Percentiles rank a stretch among this genome's conserved stretches.
phyloP scores from a whole-genome alignment of 2,113 vertebrate species.

The Notothenia rossii region DNA sequence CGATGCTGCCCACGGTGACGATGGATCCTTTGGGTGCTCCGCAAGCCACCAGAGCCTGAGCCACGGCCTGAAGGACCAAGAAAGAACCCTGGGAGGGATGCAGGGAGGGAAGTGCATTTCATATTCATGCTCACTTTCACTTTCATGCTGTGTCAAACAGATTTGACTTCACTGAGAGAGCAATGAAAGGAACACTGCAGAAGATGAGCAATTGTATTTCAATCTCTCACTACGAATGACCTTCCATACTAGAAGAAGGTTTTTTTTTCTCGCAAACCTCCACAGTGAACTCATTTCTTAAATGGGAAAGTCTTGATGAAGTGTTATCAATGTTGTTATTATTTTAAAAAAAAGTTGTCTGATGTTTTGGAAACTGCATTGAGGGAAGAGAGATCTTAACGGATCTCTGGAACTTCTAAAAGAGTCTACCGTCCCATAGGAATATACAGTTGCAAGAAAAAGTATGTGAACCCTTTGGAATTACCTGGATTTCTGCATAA shows the following conservation, averaged over 20 bases:
- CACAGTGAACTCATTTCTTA: too few species aligned
- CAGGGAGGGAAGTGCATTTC: neutral
- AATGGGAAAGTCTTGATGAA: too few species aligned
- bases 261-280: too few species aligned
- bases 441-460: neutral
- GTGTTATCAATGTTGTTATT: neutral
- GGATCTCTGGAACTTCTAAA: neutral
- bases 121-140: neutral
- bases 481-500: too few species aligned
- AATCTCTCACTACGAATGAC: too few species aligned
- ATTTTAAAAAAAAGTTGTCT: neutral
- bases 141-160: too few species aligned
- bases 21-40: conserved; percentile 87
- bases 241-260: too few species aligned
- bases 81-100: conserved; percentile 85
- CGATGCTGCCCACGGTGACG: conserved; percentile 90
- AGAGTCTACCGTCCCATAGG: neutral
- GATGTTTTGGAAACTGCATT: neutral
- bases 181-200: too few species aligned
- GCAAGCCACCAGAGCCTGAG: conserved; percentile 86
- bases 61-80: conserved; percentile 88
- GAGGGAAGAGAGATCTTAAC: neutral
- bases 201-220: too few species aligned
- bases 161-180: too few species aligned
- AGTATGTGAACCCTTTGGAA: too few species aligned